Percentiles rank a stretch among this genome's conserved stretches.
Evolutionary conservation across 2,113 vertebrate genomes (phyloP).

Genomic region (Percopsis transmontana): DNA sequence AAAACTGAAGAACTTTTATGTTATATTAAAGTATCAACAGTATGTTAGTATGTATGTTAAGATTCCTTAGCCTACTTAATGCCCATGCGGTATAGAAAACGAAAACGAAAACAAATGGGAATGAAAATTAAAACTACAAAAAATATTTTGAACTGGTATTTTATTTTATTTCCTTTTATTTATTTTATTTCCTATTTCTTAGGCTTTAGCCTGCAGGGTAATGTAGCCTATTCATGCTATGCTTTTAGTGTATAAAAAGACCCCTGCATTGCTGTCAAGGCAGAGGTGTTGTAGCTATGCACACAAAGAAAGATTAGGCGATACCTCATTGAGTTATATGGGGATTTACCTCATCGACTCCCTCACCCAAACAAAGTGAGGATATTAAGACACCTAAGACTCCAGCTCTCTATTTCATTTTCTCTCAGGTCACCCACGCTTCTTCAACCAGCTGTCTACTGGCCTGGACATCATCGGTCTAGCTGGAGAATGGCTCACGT

Average conservation of each 20-base stretch:
- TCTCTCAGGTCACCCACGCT: constrained; percentile 91
- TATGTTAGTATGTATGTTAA: too few relatives aligned
- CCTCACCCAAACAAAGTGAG: neutral
- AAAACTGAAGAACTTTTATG: too few relatives aligned
- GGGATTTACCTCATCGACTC: too few relatives aligned
- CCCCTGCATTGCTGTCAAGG: neutral
- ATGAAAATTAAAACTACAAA: neutral
- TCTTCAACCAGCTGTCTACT: constrained; percentile 97
- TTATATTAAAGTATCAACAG: too few relatives aligned
- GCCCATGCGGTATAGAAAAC: too few relatives aligned
- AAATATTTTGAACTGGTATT: neutral
- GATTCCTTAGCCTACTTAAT: too few relatives aligned
- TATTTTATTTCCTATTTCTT: neutral
- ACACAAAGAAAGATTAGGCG: neutral
- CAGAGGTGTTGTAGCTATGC: neutral
- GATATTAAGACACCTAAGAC: neutral
- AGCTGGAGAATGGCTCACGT: constrained; percentile 98
- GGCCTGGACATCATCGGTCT: constrained; percentile 96
- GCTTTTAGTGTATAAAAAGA: neutral
- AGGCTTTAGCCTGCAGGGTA: neutral
- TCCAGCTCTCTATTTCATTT: constrained; percentile 1
- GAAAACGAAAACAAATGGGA: too few relatives aligned
- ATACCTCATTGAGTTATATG: neutral
- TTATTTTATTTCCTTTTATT: constrained; percentile 3
- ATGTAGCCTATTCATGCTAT: neutral